Evolutionary conservation across 2,888 invertebrate species (phyloP).

Genomic region (Tillus elongatus): DNA sequence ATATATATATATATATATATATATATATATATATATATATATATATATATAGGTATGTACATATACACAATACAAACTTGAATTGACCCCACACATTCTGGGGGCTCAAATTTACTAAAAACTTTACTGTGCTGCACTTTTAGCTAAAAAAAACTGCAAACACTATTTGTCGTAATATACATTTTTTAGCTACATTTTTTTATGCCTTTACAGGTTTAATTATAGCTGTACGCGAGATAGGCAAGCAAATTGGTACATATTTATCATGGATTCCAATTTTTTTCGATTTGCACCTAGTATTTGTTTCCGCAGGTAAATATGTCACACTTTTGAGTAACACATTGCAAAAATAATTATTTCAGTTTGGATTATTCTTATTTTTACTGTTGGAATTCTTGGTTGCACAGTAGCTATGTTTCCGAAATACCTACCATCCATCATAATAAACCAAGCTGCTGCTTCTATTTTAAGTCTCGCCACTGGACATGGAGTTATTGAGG

Average conservation of each 20-base stretch:
- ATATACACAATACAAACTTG: too few species aligned
- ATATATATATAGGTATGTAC: too few species aligned
- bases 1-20: too few species aligned
- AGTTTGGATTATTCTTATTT: slow-evolving; percentile 47
- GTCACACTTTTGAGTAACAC: too few species aligned
- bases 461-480: slow-evolving; percentile 44
- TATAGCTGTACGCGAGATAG: slow-evolving; percentile 28
- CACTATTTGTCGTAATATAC: too few species aligned
- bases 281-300: slow-evolving; percentile 22
- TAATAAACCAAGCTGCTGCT: slow-evolving; percentile 49
- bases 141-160: too few species aligned
- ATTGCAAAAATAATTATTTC: slow-evolving; percentile 21
- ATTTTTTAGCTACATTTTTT: too few species aligned
- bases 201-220: slow-evolving; percentile 25
- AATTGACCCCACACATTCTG: too few species aligned
- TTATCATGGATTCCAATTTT: slow-evolving; percentile 30
- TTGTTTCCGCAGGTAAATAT: slow-evolving; percentile 26
- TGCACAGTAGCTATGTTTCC: slow-evolving; percentile 49
- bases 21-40: too few species aligned
- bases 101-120: too few species aligned
- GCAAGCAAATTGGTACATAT: slow-evolving; percentile 34
- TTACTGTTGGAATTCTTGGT: slow-evolving; percentile 43
- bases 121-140: too few species aligned
- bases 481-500: slow-evolving; percentile 22
- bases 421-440: slow-evolving; percentile 44